Conservation (phyloP, 2,113 vertebrate genomes). For the Sylvilagus bachmani region DNA sequence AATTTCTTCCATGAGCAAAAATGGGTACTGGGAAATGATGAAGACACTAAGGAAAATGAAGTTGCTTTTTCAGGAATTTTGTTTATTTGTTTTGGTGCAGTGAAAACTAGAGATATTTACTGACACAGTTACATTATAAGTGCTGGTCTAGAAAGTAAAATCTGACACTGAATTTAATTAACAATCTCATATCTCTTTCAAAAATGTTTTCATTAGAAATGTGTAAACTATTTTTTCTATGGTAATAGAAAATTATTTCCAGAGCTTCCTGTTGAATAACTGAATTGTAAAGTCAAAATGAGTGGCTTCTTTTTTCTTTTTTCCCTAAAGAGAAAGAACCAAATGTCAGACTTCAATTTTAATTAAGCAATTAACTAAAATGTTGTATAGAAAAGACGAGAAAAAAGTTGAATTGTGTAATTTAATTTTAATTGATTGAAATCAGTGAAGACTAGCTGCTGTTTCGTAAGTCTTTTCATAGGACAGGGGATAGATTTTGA, state of each 20-base stretch:
- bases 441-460: constrained; percentile 61
- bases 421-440: constrained; percentile 71
- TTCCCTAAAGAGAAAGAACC: constrained; percentile 69
- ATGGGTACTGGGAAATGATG: background rate
- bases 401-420: constrained; percentile 74
- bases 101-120: background rate
- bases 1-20: background rate
- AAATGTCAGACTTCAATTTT: constrained; percentile 78
- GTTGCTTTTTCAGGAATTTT: background rate
- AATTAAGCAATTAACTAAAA: constrained; percentile 80
- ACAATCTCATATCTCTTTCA: background rate
- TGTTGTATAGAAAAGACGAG: constrained; percentile 66
- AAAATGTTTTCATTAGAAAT: constrained; percentile 35
- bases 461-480: constrained; percentile 59
- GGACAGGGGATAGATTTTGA: constrained; percentile 70
- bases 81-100: background rate
- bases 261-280: constrained; percentile 48
- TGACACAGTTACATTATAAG: constrained; percentile 10
- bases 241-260: constrained; percentile 23
- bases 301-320: background rate
- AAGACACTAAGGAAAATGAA: background rate
- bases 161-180: constrained; percentile 25
- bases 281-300: constrained; percentile 24
- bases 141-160: background rate
- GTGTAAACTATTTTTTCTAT: constrained; percentile 11